Base-by-base conservation (phyloP, 2,113 vertebrate genomes). In the Campylomormyrus numenius region DNA sequence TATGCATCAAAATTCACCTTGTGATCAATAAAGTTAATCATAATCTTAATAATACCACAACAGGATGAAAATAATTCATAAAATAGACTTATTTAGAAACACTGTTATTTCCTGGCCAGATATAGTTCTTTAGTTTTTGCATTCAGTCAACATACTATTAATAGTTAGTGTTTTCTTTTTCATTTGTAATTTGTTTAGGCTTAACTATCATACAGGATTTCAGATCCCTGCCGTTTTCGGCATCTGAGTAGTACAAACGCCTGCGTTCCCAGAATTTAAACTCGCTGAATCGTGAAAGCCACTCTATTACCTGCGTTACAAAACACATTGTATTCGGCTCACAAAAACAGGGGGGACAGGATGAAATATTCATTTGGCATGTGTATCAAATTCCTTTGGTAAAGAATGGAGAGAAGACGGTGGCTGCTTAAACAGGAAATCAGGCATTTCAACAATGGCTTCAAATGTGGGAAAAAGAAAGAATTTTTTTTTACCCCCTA, bases 331-430 rank as follows among this genome's bases (percentile, higher is more conserved):
- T 86, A 27, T n/a, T 86, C 35, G 2, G 31, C 35, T n/a, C 84
- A 50, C 84, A 86, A 86, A 86, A 50, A 86, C 74, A 80, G 74
- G 35, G 74, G 74, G 35, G 45, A 31, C 19, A 86, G 84, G 45
- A 86, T 86, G 45, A 48, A 50, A 86, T 86, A 86, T 86, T 86
- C 84, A 86, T 86, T 48, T 50, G 45, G 84, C 48, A n/a, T n/a
- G 24, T 86, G 45, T 86, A 86, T 86, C 84, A 86, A 49, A 86
- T 48, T 49, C 84, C 84, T 48, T 15, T 50, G 84, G 46, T 24
- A n/a, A 86, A 49, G 84, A 50, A 50, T 80, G 35, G 35, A 80
- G 31, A 80, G 31, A 27, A 50, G 45, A 49, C n/a, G 84, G 45
- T 13, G 48, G 45, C n/a, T 13, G 4, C 6, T 86, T 86, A 31